These are phyloP conservation scores for Campoletis raptor DNA, from an alignment of 2,888 invertebrate species.

Conservation along the genomic window DNA sequence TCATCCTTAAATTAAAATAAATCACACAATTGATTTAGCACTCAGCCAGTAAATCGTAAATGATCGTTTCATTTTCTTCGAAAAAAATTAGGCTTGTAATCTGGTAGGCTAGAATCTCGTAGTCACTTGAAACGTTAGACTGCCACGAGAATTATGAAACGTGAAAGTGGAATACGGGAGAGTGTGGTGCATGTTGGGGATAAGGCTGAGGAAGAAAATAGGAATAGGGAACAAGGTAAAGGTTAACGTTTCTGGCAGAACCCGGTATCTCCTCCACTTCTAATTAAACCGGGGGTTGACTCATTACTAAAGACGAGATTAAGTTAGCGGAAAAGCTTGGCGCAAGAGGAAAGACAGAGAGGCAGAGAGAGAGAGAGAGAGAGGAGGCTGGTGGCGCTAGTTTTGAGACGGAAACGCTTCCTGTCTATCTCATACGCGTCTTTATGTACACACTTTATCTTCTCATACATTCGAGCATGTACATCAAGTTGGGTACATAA, in stretches of 20 bases:
- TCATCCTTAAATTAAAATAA: neutral
- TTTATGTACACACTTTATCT: slow-evolving; percentile 10
- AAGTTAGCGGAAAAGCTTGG: slow-evolving; percentile 64
- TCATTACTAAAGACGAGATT: slow-evolving; percentile 78
- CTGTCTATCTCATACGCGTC: slow-evolving; percentile 40
- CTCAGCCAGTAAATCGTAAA: neutral
- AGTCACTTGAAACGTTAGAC: neutral
- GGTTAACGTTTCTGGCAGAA: slow-evolving; percentile 66
- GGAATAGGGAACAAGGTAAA: slow-evolving; percentile 69
- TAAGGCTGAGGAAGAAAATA: slow-evolving; percentile 48
- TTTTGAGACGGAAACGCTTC: slow-evolving; percentile 34
- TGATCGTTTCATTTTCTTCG: neutral
- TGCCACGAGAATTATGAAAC: neutral
- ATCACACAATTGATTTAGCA: neutral
- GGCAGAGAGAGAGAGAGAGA: slow-evolving; percentile 16
- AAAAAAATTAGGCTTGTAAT: neutral
- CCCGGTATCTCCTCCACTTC: slow-evolving; percentile 71
- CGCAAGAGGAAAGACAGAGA: neutral
- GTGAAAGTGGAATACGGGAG: neutral
- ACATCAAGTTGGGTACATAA: neutral
- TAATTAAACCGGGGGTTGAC: slow-evolving; percentile 79
- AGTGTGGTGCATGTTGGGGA: slow-evolving; percentile 19
- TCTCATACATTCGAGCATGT: neutral
- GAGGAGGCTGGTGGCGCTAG: neutral
- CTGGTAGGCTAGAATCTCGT: neutral